Evolutionary conservation across 2,113 vertebrate genomes (phyloP), one percentile per base, ranked within the genome.

Genomic region (Coreoperca whiteheadi): DNA sequence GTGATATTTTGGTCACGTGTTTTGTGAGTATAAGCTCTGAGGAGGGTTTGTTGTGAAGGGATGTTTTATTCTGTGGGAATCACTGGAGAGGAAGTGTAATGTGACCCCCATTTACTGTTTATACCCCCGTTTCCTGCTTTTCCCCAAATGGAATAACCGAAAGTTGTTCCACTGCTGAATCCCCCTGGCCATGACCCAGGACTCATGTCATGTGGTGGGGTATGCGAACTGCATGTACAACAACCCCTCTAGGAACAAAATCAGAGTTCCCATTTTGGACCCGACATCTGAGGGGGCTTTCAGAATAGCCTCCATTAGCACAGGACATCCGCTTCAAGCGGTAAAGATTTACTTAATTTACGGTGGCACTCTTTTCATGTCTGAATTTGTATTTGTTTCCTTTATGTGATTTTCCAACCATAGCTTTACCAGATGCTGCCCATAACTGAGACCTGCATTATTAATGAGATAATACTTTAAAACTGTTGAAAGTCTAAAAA

Each of bases 111-210:
- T 90, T 92, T 87, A 81, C 81, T 95, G 94, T 96, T 96, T 95
- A 95, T 91, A 86, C 77, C 89, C 87, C 87, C 15, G 43, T 91
- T 95, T 95, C 95, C 95, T 95, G 95, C 91, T 86, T 86, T 88
- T 77, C 76, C 89, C 74, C 70, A 76, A 90, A 83, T 87, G 88
- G 85, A 85, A 84, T 88, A 88, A 88, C 82, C 89, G 83, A 68
- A 89, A 91, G 81, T 82, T 83, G 70, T 89, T 91, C 91, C 92
- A 87, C 78, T 84, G 84, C 84, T 92, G 86, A 89, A 79, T 93
- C 93, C 93, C 94, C 63, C 79, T 86, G 90, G 93, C 89, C 86
- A 1, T 94, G 94, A 93, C 91, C 93, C 91, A 88, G 86, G 78
- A 46, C 85, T 82, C 60, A 57, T 88, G 86, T 93, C 91, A 91